Evolutionary conservation across 2,888 invertebrate species (phyloP), one percentile per base, ranked within the genome.

Genomic region (Thecophora atra): DNA sequence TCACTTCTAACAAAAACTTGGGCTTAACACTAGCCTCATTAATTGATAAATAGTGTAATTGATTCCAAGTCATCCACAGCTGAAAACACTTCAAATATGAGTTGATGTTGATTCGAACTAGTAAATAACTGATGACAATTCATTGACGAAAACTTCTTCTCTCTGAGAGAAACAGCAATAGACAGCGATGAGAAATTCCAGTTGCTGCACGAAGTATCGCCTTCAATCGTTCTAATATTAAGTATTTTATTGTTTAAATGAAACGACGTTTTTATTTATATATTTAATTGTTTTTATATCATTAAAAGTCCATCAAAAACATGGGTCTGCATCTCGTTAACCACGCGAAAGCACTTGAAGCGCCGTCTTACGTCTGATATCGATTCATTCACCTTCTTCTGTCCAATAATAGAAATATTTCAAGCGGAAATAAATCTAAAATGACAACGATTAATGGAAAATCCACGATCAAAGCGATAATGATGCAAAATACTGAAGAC

Each of bases 21-120:
- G 15, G 26, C 58, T 26, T 15, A 58, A 67, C n/a, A 28, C 52
- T n/a, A 51, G 67, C 67, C 19, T 21, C 37, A 37, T 54, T 56
- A 56, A 5, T 60, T 17, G 15, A 44, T 26, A n/a, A n/a, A n/a
- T n/a, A n/a, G n/a, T n/a, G n/a, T n/a, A n/a, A n/a, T n/a, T n/a
- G n/a, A n/a, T n/a, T n/a, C n/a, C n/a, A n/a, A n/a, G n/a, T n/a
- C n/a, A 8, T 63, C 37, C 3, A 21, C 19, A 21, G 63, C 15
- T 11, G 37, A 42, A 30, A 42, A 13, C 42, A 63, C 13, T 37
- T 21, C 13, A 15, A 11, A 19, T 19, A 37, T 30, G 19, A 30
- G 11, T 42, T 63, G 28, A 30, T 28, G 26, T 60, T 17, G 19
- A 42, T 63, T 42, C 37, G 24, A 56, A 24, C 37, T 62, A 21